These are phyloP conservation scores for Isoperla grammatica DNA, from an alignment of 2,888 invertebrate genomes.

Conservation along the genomic window DNA sequence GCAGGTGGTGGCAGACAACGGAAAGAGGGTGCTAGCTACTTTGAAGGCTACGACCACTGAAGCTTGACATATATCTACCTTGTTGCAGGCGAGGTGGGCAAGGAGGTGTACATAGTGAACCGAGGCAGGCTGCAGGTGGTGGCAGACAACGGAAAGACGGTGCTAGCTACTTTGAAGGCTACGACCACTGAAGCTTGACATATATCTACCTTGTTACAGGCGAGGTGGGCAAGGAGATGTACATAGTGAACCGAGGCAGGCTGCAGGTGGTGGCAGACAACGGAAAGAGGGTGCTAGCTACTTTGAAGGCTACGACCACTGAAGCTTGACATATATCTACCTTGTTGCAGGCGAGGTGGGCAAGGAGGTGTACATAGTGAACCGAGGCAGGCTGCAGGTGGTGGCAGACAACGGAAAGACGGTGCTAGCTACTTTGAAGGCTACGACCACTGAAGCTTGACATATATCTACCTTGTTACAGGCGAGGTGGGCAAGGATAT, in stretches of 20 bases:
- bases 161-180: too few species aligned
- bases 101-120: too few species aligned
- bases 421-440: constrained; percentile 92
- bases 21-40: constrained; percentile 92
- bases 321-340: too few species aligned
- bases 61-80: too few species aligned
- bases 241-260: background rate
- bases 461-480: too few species aligned
- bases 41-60: constrained; percentile 96
- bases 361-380: constrained; percentile 99
- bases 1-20: constrained; percentile 92
- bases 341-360: constrained; percentile 93
- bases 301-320: constrained; percentile 30
- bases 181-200: too few species aligned
- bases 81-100: too few species aligned
- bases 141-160: too few species aligned
- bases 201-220: too few species aligned
- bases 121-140: too few species aligned
- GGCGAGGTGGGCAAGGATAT: constrained; percentile 99
- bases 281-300: too few species aligned
- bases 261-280: background rate
- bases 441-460: too few species aligned
- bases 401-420: constrained; percentile 93
- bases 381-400: constrained; percentile 90
- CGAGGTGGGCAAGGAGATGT: background rate